Evolutionary conservation across 1,140 invertebrate genomes (phyloP).

Genomic region (Varroa destructor): DNA sequence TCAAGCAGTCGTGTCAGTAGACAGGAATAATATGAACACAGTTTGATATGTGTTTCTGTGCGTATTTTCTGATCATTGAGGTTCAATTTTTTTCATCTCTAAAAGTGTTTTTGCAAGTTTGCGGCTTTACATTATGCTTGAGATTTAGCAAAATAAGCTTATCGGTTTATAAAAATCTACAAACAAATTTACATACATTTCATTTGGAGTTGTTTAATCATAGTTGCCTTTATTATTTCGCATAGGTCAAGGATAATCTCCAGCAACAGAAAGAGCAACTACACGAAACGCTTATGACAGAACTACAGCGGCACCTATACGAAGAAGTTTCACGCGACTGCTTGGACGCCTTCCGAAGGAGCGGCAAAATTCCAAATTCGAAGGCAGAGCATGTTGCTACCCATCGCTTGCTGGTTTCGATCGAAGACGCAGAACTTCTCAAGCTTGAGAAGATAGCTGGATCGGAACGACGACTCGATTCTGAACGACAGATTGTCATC

Average conservation of each 20-base stretch:
- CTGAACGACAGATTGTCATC: conserved; percentile 57
- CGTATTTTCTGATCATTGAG: too few species aligned
- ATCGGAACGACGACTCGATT: conserved; percentile 53
- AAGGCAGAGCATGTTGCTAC: not conserved
- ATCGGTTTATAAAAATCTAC: too few species aligned
- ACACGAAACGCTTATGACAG: conserved; percentile 54
- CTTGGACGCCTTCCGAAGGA: conserved; percentile 45
- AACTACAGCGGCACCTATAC: conserved; percentile 60
- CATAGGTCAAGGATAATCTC: conserved; percentile 27
- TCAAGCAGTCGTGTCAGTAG: too few species aligned
- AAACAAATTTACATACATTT: too few species aligned
- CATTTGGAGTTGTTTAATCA: too few species aligned
- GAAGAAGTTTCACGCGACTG: conserved; percentile 42
- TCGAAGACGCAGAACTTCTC: conserved; percentile 10
- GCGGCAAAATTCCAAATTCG: conserved; percentile 39
- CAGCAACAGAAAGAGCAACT: conserved; percentile 45
- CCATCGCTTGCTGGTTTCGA: not conserved
- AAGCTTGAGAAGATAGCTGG: conserved; percentile 49
- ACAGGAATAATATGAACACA: too few species aligned
- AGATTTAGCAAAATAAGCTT: too few species aligned
- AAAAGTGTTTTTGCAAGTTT: too few species aligned
- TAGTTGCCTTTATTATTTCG: not conserved
- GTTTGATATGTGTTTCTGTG: too few species aligned
- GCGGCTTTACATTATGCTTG: too few species aligned
- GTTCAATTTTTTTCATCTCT: too few species aligned